A percentile compares a stretch with the other conserved stretches of the same genome.
phyloP scores from a whole-genome alignment of 2,797 vertebrate species.

The Scarus forsteni region DNA sequence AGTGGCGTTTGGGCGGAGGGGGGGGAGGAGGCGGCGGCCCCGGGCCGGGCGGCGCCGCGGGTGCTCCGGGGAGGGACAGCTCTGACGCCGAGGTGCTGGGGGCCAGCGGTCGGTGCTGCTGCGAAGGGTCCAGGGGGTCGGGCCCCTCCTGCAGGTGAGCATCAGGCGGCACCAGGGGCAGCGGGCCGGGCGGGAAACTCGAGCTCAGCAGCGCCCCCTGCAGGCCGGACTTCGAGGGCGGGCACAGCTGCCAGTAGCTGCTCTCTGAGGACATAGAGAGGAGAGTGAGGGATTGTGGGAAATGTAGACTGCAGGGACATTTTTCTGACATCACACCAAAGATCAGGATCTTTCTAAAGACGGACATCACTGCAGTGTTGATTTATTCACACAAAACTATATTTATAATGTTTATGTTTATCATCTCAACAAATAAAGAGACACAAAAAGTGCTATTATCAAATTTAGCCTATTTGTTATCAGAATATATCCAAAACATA shows the following conservation, averaged over 20 bases:
- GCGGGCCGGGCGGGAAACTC: constrained; percentile 85
- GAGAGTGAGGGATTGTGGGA: too few species aligned
- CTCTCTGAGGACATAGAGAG: constrained; percentile 81
- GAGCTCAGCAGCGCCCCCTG: constrained; percentile 89
- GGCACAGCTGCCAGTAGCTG: constrained; percentile 89
- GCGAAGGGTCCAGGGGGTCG: constrained; percentile 79
- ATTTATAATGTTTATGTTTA: too few species aligned
- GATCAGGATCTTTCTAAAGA: too few species aligned
- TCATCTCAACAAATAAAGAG: too few species aligned
- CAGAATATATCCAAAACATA: too few species aligned
- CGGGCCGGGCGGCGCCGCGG: constrained; percentile 59
- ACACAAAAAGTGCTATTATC: too few species aligned
- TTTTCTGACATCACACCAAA: too few species aligned
- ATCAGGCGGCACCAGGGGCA: constrained; percentile 80
- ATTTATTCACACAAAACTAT: too few species aligned
- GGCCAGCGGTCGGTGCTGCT: constrained; percentile 76
- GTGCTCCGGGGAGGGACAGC: constrained; percentile 86
- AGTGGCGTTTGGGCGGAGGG: constrained; percentile 90
- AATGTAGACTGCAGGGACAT: too few species aligned
- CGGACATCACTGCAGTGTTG: too few species aligned
- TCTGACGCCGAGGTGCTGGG: constrained; percentile 86
- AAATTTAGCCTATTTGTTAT: too few species aligned
- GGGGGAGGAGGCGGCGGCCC: constrained; percentile 83
- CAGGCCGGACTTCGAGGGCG: constrained; percentile 87
- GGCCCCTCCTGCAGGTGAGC: constrained; percentile 81